Evolutionary conservation across 2,113 vertebrate species (phyloP).

Genomic region (Gasterosteus aculeatus): DNA sequence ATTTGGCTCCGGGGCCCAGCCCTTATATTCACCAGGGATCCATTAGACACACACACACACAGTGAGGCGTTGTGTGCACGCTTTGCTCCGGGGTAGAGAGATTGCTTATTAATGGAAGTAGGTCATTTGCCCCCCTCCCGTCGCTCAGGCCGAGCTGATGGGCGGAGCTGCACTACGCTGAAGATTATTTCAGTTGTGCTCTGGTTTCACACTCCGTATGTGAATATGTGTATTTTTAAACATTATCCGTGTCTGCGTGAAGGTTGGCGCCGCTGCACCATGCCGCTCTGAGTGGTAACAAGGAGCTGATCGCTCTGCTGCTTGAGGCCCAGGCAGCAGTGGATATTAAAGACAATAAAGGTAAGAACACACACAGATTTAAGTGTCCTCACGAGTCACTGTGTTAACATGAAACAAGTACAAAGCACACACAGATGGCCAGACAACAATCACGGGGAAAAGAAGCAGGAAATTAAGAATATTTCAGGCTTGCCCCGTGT

Average conservation of each 20-base stretch:
- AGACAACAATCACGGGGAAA: background rate
- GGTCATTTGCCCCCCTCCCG: slow-evolving; percentile 72
- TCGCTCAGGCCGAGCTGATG: slow-evolving; percentile 65
- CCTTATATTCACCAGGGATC: slow-evolving; percentile 64
- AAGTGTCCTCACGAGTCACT: background rate
- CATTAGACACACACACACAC: slow-evolving; percentile 68
- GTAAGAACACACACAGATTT: slow-evolving; percentile 58
- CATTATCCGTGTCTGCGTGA: slow-evolving; percentile 67
- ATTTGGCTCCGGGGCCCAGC: slow-evolving; percentile 65
- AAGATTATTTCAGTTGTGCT: slow-evolving; percentile 69
- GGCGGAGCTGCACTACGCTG: slow-evolving; percentile 65
- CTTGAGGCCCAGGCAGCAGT: slow-evolving; percentile 95
- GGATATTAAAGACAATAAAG: slow-evolving; percentile 98
- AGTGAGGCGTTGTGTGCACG: slow-evolving; percentile 32
- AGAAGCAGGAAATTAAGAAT: slow-evolving; percentile 37
- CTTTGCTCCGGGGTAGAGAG: slow-evolving; percentile 69
- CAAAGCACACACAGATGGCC: slow-evolving; percentile 8
- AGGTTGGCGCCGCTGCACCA: slow-evolving; percentile 96
- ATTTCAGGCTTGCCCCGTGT: slow-evolving; percentile 9
- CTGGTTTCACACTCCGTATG: slow-evolving; percentile 46
- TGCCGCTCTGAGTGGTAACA: slow-evolving; percentile 95
- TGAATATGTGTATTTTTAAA: slow-evolving; percentile 61
- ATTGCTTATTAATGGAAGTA: slow-evolving; percentile 83
- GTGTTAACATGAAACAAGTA: background rate
- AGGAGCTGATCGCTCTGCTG: slow-evolving; percentile 92